Evolutionary conservation across 2,797 vertebrate genomes (phyloP).

Genomic region (Parauchenoglanis ngamensis): DNA sequence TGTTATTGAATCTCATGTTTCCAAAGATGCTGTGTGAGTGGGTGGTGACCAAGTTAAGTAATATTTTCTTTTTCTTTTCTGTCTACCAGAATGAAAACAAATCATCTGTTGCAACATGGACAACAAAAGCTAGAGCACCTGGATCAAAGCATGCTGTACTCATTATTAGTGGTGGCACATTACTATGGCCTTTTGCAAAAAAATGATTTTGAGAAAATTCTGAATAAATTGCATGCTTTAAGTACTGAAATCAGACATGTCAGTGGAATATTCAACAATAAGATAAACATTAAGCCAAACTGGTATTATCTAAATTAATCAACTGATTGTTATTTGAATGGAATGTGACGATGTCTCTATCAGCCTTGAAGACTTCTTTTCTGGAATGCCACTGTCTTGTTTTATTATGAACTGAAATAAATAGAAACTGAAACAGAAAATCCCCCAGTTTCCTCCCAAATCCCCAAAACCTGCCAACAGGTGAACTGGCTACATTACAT

Average conservation of each 20-base stretch:
- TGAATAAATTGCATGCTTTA: background rate
- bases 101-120: background rate
- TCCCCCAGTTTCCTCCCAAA: no score
- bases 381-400: background rate
- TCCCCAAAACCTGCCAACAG: no score
- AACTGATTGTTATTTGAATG: background rate
- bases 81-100: background rate
- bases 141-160: constrained; percentile 14
- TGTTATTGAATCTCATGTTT: background rate
- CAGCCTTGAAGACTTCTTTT: background rate
- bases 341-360: background rate
- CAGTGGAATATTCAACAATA: constrained; percentile 7
- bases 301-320: background rate
- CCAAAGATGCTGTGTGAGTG: background rate
- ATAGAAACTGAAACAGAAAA: no score
- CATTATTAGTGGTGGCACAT: background rate
- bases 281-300: background rate
- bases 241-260: background rate
- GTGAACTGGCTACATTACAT: no score
- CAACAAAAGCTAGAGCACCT: background rate
- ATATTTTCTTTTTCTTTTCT: background rate
- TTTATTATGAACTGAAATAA: background rate
- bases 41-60: background rate
- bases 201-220: background rate
- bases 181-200: background rate